These are phyloP conservation scores for Tubulanus polymorphus DNA, from an alignment of 2,888 invertebrate genomes.

Conservation along the genomic window DNA sequence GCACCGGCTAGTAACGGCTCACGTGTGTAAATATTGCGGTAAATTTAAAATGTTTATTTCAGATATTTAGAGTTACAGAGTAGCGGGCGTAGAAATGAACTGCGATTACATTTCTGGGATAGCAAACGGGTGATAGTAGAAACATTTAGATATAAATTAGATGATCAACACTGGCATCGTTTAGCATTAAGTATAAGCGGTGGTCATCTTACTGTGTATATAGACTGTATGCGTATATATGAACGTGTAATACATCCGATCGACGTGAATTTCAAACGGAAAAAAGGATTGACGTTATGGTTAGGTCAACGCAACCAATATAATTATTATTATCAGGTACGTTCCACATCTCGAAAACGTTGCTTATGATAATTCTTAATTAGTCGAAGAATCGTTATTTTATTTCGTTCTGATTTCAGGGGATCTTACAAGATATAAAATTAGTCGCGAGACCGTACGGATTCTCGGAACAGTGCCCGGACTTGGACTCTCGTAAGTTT, in stretches of 20 bases:
- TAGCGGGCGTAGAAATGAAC: slow-evolving; percentile 79
- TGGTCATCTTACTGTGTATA: slow-evolving; percentile 71
- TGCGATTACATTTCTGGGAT: slow-evolving; percentile 44
- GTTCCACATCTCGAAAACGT: too few species aligned
- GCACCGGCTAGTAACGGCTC: too few species aligned
- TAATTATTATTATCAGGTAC: slow-evolving; percentile 83
- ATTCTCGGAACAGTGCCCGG: slow-evolving; percentile 80
- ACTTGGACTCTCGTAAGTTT: slow-evolving; percentile 64
- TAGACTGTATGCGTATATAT: slow-evolving; percentile 83
- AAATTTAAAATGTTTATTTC: slow-evolving; percentile 44
- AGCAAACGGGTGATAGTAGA: slow-evolving; percentile 60
- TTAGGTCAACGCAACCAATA: slow-evolving; percentile 81
- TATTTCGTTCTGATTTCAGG: slow-evolving; percentile 59
- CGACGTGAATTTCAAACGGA: slow-evolving; percentile 62
- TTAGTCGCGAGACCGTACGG: slow-evolving; percentile 82
- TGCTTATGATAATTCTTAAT: too few species aligned
- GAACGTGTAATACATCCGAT: slow-evolving; percentile 68
- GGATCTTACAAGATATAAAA: slow-evolving; percentile 81
- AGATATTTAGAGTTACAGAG: slow-evolving; percentile 90
- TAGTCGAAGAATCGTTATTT: slow-evolving; percentile 2
- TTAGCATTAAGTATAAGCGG: slow-evolving; percentile 80
- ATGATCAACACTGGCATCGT: slow-evolving; percentile 82
- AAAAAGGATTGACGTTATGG: slow-evolving; percentile 61
- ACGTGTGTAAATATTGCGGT: too few species aligned
- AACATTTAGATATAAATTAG: slow-evolving; percentile 81